Evolutionary conservation across 2,888 invertebrate species (phyloP).

Genomic region (Volucella zonaria): DNA sequence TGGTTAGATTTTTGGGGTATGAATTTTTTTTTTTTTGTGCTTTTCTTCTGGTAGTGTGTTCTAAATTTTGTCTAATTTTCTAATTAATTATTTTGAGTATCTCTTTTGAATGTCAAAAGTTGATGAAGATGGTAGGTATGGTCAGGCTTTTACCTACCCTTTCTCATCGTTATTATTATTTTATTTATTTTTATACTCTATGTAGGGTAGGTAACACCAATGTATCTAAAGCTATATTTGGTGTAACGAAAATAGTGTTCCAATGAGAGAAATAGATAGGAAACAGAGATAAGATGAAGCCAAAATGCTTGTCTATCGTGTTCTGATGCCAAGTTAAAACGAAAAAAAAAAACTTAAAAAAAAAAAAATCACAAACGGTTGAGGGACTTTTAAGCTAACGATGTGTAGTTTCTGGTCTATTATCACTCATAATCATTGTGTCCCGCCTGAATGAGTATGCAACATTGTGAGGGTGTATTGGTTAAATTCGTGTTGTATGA

Average conservation of each 20-base stretch:
- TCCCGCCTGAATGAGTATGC: slow-evolving; percentile 13
- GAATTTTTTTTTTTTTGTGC: slow-evolving; percentile 6
- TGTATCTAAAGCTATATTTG: slow-evolving; percentile 51
- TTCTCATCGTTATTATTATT: slow-evolving; percentile 53
- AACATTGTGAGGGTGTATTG: slow-evolving; percentile 24
- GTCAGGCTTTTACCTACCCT: slow-evolving; percentile 32
- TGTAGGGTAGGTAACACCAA: background rate
- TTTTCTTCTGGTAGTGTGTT: slow-evolving; percentile 25
- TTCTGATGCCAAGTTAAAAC: slow-evolving; percentile 62
- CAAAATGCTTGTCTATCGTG: slow-evolving; percentile 53
- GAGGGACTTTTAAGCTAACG: slow-evolving; percentile 1
- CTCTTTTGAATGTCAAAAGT: slow-evolving; percentile 71
- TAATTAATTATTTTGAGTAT: slow-evolving; percentile 35
- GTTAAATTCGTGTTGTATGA: slow-evolving; percentile 46
- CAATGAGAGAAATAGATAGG: slow-evolving; percentile 50
- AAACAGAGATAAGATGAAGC: slow-evolving; percentile 63
- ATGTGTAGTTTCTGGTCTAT: slow-evolving; percentile 21
- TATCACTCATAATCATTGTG: slow-evolving; percentile 43
- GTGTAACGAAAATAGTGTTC: slow-evolving; percentile 14
- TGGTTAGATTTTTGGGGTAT: slow-evolving; percentile 10
- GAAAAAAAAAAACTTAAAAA: slow-evolving; percentile 31
- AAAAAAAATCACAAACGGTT: slow-evolving; percentile 19
- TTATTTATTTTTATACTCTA: background rate
- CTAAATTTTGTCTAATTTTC: background rate
- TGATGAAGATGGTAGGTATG: slow-evolving; percentile 49